A percentile compares a stretch with the other conserved stretches of the same genome.
These are phyloP conservation scores for Heliothis virescens DNA, from an alignment of 1,140 invertebrate species.

Conservation along the genomic window DNA sequence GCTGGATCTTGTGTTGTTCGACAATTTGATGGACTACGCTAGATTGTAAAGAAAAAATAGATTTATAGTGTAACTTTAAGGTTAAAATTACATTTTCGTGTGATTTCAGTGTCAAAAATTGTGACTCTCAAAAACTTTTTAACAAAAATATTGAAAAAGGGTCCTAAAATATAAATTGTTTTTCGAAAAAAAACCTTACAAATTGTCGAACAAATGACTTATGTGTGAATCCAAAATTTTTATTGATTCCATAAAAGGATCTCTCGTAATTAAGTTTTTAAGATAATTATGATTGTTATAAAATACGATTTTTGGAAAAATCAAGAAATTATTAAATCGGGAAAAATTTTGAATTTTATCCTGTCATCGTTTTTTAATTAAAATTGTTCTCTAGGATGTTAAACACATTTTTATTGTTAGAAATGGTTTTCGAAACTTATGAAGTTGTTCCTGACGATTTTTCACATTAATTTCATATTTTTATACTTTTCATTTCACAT, in stretches of 20 bases:
- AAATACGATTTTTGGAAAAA: conserved; percentile 46
- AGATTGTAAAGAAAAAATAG: conserved; percentile 12
- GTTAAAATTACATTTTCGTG: conserved; percentile 40
- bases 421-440: conserved; percentile 50
- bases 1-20: conserved; percentile 45
- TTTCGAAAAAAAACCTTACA: not conserved
- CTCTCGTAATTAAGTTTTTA: conserved; percentile 79
- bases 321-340: conserved; percentile 51
- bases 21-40: conserved; percentile 37
- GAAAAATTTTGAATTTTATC: conserved; percentile 77
- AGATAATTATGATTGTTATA: conserved; percentile 66
- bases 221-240: conserved; percentile 42
- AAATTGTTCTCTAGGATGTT: conserved; percentile 58
- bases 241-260: conserved; percentile 79
- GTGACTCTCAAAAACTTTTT: not conserved
- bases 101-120: conserved; percentile 16
- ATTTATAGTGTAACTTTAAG: conserved; percentile 23
- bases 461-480: conserved; percentile 7
- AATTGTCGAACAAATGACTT: conserved; percentile 44
- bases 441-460: conserved; percentile 48
- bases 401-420: conserved; percentile 60
- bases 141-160: not conserved
- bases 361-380: conserved; percentile 61
- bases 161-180: conserved; percentile 30
- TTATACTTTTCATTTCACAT: conserved; percentile 13